Evolutionary conservation across 2,888 invertebrate species (phyloP), one percentile per base, ranked within the genome.

Genomic region (Sphecodes monilicornis): DNA sequence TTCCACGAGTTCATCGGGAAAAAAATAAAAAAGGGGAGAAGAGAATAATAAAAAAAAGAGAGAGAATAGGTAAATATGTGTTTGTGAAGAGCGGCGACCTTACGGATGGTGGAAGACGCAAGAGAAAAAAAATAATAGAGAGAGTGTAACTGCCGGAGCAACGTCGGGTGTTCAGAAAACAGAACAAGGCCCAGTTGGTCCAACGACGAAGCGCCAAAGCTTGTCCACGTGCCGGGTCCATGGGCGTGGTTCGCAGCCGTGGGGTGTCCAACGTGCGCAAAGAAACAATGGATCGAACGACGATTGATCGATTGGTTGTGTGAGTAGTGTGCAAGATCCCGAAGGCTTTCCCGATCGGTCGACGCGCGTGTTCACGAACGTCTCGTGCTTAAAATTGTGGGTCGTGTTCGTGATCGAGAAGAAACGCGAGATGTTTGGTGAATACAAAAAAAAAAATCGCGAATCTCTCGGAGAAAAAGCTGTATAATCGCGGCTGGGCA

Each of bases 101-200:
- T 91, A 90, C 92, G 86, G 89, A 83, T 89, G 91, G 85, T 92
- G 93, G 89, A 90, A 89, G 89, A 89, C 91, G 91, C 90, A 90
- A 90, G 89, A 89, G 86, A 86, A 85, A 87, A 89, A 86, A 82
- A 77, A 82, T 50, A 78, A 83, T 70, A 89, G 60, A 82, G 79
- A 78, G 84, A 32, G 75, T 84, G 50, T 50, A 50, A 78, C 71
- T 82, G 84, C 81, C 86, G 90, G 86, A 90, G 81, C 92, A 91
- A 91, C 91, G 86, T 84, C 82, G 90, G 89, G 88, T 90, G 92
- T 94, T 94, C 94, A 93, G 89, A 93, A 94, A 94, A 94, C 92
- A 94, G 94, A 94, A 90, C 93, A 91, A 64, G 88, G 86, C 91
- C 91, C 90, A 88, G 90, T 92, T 91, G 92, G 84, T 92, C 87